Evolutionary conservation across 2,797 vertebrate species (phyloP).

Genomic region (Distichodus sexfasciatus): DNA sequence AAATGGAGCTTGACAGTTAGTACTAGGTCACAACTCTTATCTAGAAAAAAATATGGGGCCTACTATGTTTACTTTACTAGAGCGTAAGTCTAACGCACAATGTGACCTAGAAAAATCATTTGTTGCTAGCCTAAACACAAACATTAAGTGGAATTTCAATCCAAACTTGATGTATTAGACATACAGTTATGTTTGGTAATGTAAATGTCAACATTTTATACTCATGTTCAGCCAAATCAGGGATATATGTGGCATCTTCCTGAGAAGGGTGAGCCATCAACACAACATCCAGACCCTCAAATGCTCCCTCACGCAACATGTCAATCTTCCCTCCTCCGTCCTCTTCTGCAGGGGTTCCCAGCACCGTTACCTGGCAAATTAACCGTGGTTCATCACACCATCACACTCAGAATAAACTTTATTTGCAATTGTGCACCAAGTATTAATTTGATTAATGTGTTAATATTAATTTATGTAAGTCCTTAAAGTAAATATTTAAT

Average conservation of each 20-base stretch:
- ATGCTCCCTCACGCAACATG: constrained; percentile 81
- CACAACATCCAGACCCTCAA: constrained; percentile 80
- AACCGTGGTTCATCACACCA: background rate
- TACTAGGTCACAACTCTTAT: constrained; percentile 3
- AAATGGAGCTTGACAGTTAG: background rate
- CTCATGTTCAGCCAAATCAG: constrained; percentile 79
- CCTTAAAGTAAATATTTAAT: too few relatives aligned
- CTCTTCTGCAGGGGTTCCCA: constrained; percentile 90
- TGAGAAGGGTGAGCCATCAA: constrained; percentile 93
- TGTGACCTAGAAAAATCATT: too few relatives aligned
- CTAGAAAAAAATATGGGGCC: background rate
- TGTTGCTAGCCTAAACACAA: too few relatives aligned
- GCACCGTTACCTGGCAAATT: constrained; percentile 74
- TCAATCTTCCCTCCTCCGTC: constrained; percentile 85
- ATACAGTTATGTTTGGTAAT: background rate
- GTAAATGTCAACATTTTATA: constrained; percentile 65
- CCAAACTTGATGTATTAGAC: background rate
- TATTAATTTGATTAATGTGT: too few relatives aligned
- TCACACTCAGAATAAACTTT: too few relatives aligned
- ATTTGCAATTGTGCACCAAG: too few relatives aligned
- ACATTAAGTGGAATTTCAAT: too few relatives aligned
- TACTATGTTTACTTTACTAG: background rate
- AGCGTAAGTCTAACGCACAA: too few relatives aligned
- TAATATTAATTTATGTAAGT: too few relatives aligned
- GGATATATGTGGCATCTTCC: constrained; percentile 78